phyloP scores from a whole-genome alignment of 2,888 invertebrate genomes.

The Patella caerulea region DNA sequence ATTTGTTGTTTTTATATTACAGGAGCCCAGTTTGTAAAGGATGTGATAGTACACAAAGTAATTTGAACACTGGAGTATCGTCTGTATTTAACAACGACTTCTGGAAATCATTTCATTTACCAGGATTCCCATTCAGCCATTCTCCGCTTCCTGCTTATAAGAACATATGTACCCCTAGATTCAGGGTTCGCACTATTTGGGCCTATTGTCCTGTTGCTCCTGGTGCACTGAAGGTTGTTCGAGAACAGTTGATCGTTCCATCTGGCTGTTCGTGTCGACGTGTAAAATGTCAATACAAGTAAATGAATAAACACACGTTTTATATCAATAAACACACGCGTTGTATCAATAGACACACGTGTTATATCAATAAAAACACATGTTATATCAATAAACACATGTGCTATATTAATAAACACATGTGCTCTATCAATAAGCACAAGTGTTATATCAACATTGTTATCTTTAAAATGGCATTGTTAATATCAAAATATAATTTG shows the following conservation, averaged over 20 bases:
- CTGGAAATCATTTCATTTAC: slow-evolving; percentile 19
- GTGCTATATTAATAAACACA: no score
- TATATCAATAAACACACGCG: no score
- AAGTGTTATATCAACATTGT: no score
- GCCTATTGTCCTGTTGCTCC: slow-evolving; percentile 16
- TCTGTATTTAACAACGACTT: background rate
- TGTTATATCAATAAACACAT: no score
- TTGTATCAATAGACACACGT: no score
- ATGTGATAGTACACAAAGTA: background rate
- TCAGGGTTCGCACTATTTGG: slow-evolving; percentile 13
- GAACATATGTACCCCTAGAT: slow-evolving; percentile 12
- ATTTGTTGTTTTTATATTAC: background rate
- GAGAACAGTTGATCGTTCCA: slow-evolving; percentile 17
- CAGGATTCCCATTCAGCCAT: slow-evolving; percentile 3
- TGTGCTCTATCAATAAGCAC: no score
- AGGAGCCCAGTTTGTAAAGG: slow-evolving; percentile 3
- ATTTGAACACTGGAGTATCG: background rate
- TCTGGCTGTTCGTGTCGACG: slow-evolving; percentile 12
- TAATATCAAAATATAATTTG: no score
- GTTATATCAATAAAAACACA: no score
- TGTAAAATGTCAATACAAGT: background rate
- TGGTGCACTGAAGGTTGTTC: background rate
- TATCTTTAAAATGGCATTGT: no score
- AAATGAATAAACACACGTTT: no score
- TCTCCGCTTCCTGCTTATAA: background rate